These are phyloP conservation scores for Bombus pascuorum DNA, from an alignment of 1,140 invertebrate species.

Conservation along the genomic window DNA sequence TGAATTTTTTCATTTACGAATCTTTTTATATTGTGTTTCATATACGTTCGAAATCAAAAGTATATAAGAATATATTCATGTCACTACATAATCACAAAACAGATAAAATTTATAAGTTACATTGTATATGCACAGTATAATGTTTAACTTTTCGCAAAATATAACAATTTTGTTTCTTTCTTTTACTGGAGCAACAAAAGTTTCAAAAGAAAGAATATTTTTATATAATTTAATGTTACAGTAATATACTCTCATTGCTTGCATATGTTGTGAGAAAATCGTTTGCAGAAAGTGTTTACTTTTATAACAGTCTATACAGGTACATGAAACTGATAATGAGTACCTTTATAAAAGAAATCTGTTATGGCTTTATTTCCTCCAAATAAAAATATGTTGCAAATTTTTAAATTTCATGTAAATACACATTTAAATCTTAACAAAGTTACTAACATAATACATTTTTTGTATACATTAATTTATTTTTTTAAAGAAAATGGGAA, in stretches of 20 bases:
- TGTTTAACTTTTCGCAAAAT: slow-evolving; percentile 1
- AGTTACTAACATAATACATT: slow-evolving; percentile 3
- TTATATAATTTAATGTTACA: not conserved
- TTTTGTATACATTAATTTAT: not conserved
- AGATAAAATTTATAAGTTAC: slow-evolving; percentile 4
- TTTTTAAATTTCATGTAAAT: not conserved
- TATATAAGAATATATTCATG: too few relatives aligned
- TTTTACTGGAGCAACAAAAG: not conserved
- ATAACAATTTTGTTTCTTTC: not conserved
- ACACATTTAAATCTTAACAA: not conserved
- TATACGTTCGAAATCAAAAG: not conserved
- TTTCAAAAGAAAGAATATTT: not conserved
- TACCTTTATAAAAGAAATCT: not conserved
- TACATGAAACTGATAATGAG: not conserved
- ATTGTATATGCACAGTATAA: not conserved
- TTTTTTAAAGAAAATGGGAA: not conserved
- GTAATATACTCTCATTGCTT: not conserved
- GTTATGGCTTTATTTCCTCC: not conserved
- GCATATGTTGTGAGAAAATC: not conserved
- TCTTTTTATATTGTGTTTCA: not conserved
- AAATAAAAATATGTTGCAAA: slow-evolving; percentile 1
- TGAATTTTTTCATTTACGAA: not conserved
- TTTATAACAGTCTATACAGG: not conserved
- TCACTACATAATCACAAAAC: not conserved
- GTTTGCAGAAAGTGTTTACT: not conserved